Conservation (phyloP, 2,888 invertebrate genomes). For the Stenolophus ochropezus region DNA sequence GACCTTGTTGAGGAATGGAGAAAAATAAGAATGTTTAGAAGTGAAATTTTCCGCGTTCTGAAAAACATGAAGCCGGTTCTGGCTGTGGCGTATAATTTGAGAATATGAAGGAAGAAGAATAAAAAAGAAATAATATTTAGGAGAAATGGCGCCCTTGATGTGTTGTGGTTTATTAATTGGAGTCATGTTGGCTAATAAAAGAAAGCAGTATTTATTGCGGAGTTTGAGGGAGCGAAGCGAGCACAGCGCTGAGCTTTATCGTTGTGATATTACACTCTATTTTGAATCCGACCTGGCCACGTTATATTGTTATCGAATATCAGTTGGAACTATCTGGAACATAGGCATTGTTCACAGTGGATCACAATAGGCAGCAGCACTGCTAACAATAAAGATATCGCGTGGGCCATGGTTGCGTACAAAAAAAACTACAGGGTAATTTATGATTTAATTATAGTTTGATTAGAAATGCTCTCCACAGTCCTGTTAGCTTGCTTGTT, state of each 20-base stretch:
- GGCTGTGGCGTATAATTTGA: not conserved
- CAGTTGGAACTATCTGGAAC: slow-evolving; percentile 54
- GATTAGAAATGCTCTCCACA: slow-evolving; percentile 49
- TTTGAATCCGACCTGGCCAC: slow-evolving; percentile 44
- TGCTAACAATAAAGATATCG: slow-evolving; percentile 55
- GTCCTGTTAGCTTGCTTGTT: slow-evolving; percentile 28
- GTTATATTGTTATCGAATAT: slow-evolving; percentile 55
- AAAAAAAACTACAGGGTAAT: slow-evolving; percentile 52
- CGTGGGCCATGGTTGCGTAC: slow-evolving; percentile 20
- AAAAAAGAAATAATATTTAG: not conserved
- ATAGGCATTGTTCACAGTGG: slow-evolving; percentile 54
- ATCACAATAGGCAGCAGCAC: slow-evolving; percentile 49
- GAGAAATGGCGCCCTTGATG: not conserved
- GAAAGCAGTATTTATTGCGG: slow-evolving; percentile 42
- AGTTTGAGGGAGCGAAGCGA: not conserved
- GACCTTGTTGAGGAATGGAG: no score
- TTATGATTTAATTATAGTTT: slow-evolving; percentile 59
- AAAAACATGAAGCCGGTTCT: not conserved
- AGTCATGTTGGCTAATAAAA: slow-evolving; percentile 39
- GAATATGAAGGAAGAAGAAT: not conserved
- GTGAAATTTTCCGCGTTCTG: no score
- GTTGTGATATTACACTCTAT: slow-evolving; percentile 34
- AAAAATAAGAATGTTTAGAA: no score
- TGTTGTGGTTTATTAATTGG: slow-evolving; percentile 15
- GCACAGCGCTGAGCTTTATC: slow-evolving; percentile 12